A percentile compares a stretch with the other conserved stretches of the same genome.
phyloP scores from a whole-genome alignment of 2,113 vertebrate species.

The Probosciger aterrimus region DNA sequence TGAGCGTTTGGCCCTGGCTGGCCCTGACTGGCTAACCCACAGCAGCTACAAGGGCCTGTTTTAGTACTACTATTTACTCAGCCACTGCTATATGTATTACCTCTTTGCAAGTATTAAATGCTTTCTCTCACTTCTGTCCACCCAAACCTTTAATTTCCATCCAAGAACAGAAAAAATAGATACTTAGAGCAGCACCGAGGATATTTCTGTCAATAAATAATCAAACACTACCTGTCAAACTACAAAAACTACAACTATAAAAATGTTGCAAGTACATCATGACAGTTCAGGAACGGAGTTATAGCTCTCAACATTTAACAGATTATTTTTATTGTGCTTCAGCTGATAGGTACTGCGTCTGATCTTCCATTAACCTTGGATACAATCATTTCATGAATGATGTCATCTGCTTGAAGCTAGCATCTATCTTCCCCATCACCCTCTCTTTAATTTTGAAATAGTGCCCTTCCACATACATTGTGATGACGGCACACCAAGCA shows the following conservation, averaged over 20 bases:
- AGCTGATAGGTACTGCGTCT: neutral
- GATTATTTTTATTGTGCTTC: neutral
- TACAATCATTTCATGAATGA: neutral
- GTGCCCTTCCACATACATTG: neutral
- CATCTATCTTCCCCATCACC: neutral
- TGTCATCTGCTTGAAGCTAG: neutral
- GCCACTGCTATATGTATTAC: neutral
- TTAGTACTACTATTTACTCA: neutral
- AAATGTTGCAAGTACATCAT: neutral
- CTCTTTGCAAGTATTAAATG: neutral
- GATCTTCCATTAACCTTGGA: conserved; percentile 2
- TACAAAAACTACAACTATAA: neutral
- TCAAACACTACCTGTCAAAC: neutral
- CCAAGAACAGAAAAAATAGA: neutral
- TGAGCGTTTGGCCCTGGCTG: too few species aligned
- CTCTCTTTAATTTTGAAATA: neutral
- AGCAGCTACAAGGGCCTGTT: neutral
- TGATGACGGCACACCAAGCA: neutral
- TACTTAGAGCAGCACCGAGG: neutral
- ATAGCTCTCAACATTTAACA: neutral
- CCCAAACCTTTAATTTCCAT: neutral
- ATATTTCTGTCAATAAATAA: neutral
- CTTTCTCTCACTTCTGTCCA: neutral
- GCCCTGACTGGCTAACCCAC: neutral
- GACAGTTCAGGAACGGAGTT: neutral